Evolutionary conservation across 1,140 invertebrate species (phyloP), one percentile per base, ranked within the genome.

Genomic region (Drosophila arizonae): DNA sequence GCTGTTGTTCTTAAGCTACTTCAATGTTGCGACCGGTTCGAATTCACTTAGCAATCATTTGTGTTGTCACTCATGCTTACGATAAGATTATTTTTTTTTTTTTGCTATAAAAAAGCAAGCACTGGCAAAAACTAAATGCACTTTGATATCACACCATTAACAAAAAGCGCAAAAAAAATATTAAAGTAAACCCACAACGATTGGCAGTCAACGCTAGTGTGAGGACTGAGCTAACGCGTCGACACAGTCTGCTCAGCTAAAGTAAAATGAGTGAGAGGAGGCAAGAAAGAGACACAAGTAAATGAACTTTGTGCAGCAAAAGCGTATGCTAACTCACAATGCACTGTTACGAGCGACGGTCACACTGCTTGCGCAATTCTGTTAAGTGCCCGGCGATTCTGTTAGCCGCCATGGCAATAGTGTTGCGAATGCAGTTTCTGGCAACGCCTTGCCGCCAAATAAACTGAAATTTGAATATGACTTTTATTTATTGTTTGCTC

Each of bases 11-110:
- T 17, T 21, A 17, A 11, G 30, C 52, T 55, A 48, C 13, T 65
- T 52, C 50, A 55, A 62, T 46, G 52, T 33, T 50, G 55, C 61
- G 28, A 10, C 55, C 11, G 17, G 33, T 33, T 24, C 13, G 45
- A 30, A 48, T 55, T 48, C 74, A 72, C 60, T 84, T 41, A 73
- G 72, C 69, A 60, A 85, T 70, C 67, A 57, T 60, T 66, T 62
- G 51, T 57, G 69, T 36, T 66, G 51, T 69, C 77, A 73, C 73
- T 85, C 80, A 84, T 84, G 77, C 68, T 76, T 68, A 61, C 51
- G 82, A 76, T 86, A 86, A 86, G 82, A 87, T 86, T 79, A 86
- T 68, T 68, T 52, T 69, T 51, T 67, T 68, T 68, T 52, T 69
- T 51, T 67, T 63, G 67, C 60, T 58, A 68, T 77, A 80, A 76